These are phyloP conservation scores for Leptinotarsa defecta DNA, from an alignment of 1,140 invertebrate genomes.

Conservation along the genomic window DNA sequence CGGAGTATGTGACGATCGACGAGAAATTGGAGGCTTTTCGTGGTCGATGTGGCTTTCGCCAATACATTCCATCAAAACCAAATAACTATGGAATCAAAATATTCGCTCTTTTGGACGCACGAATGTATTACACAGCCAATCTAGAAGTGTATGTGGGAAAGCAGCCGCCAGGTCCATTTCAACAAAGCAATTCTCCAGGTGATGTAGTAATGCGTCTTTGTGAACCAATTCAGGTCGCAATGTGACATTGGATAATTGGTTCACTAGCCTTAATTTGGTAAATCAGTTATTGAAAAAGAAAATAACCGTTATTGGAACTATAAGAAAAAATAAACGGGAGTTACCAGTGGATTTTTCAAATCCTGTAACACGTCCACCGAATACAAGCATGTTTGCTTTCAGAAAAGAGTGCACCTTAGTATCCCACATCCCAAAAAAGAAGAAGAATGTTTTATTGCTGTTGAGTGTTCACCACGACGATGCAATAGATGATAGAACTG, in stretches of 20 bases:
- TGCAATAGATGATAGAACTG: constrained; percentile 19
- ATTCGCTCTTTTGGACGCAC: no score
- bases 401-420: constrained; percentile 22
- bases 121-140: no score
- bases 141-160: no score
- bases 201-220: no score
- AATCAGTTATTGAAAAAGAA: constrained; percentile 21
- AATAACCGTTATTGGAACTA: constrained; percentile 26
- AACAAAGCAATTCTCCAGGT: no score
- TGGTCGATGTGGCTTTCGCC: no score
- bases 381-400: constrained; percentile 21
- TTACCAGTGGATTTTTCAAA: constrained; percentile 21
- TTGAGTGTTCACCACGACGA: constrained; percentile 34
- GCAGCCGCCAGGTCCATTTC: no score
- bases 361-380: constrained; percentile 41
- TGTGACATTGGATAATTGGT: constrained; percentile 45
- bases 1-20: no score
- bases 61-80: no score
- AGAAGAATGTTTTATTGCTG: constrained; percentile 25
- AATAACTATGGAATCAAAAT: no score
- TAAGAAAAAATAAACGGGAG: constrained; percentile 32
- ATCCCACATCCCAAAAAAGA: constrained; percentile 19
- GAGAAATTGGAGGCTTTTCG: no score
- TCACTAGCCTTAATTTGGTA: constrained; percentile 40
- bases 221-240: constrained; percentile 29